Evolutionary conservation across 1,140 invertebrate genomes (phyloP), one percentile per base, ranked within the genome.

Genomic region (Cotesia chilonis): DNA sequence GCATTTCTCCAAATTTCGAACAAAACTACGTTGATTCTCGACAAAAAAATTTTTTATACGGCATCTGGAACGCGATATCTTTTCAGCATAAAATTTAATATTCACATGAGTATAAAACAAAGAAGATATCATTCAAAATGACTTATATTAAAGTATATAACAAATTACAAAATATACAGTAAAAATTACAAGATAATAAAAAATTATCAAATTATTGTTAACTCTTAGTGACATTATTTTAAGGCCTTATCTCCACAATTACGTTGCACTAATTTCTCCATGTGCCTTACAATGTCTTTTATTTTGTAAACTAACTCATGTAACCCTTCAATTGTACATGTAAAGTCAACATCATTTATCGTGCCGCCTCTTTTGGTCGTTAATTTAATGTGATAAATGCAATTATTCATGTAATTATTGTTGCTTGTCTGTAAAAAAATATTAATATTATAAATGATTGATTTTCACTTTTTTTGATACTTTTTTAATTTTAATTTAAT

Each of bases 301-400:
- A 92, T 81, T 81, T 92, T 92, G 71, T 89, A 88, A 55, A 92
- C 88, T 68, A 92, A 82, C 82, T 92, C 91, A 83, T 92, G 91
- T 54, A 92, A 78, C 77, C 92, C 89, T 69, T 90, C 89, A 20
- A 87, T 85, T 17, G 88, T 89, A 78, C 91, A 92, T 2, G 86
- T 88, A 78, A 92, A 92, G 55, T 85, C 84, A 51, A 92, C 74
- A 78, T 87, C 81, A 51, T 88, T 83, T 57, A 80, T 71, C 37
- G 83, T 78, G 63, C 86, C 86, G 41, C 78, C 57, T 68, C 89
- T 84, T 2, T 85, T 89, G 73, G 83, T 86, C 65, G 79, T 82
- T 9, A 90, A 71, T 72, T 77, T 79, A 38, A 90, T 82, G 70
- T 82, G 78, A 75, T 89, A 90, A 14, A 84, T 57, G 17, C 84